These are phyloP conservation scores for Odocoileus virginianus DNA, from an alignment of 2,113 vertebrate genomes.

Conservation along the genomic window DNA sequence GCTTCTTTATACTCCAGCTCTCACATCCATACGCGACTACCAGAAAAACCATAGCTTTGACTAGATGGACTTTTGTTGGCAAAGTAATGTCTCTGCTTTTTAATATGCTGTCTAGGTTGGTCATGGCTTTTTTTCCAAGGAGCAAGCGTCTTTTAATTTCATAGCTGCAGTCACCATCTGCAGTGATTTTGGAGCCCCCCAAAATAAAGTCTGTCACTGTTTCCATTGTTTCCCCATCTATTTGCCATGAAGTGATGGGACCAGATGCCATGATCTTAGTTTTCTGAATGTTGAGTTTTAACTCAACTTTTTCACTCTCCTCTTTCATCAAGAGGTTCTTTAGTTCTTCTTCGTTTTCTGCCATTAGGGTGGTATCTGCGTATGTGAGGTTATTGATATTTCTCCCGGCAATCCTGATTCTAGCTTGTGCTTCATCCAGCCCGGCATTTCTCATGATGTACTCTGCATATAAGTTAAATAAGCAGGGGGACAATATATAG, in stretches of 20 bases:
- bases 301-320: neutral
- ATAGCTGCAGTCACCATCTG: neutral
- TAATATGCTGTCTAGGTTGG: neutral
- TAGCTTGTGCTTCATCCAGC: neutral
- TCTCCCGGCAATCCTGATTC: neutral
- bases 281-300: neutral
- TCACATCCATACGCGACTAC: neutral
- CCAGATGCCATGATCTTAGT: neutral
- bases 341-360: neutral
- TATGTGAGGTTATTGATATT: neutral
- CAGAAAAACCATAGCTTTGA: neutral
- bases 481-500: neutral
- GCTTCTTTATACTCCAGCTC: neutral
- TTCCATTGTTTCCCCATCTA: neutral
- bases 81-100: neutral
- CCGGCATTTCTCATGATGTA: fast-evolving
- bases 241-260: neutral
- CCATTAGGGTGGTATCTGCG: neutral
- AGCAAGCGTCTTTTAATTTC: neutral
- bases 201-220: neutral
- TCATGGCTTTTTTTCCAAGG: neutral
- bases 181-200: neutral
- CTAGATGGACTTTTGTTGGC: neutral
- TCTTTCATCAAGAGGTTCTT: neutral
- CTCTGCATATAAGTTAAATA: neutral